Evolutionary conservation across 1,140 invertebrate genomes (phyloP).

Genomic region (Nebria ingens): DNA sequence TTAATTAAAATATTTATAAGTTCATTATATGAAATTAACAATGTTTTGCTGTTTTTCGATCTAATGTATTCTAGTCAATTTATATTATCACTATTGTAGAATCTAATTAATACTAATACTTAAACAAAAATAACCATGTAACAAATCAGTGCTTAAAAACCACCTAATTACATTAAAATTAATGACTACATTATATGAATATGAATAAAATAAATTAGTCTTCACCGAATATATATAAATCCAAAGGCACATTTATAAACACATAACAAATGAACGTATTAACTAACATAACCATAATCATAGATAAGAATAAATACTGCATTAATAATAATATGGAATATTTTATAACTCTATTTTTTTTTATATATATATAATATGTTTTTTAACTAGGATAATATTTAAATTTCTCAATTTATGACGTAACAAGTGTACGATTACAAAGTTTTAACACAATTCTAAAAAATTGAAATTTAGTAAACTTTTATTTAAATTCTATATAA

Average conservation of each 20-base stretch:
- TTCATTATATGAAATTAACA: slow-evolving; percentile 10
- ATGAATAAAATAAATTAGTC: slow-evolving; percentile 3
- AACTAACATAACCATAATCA: background rate
- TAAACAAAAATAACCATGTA: background rate
- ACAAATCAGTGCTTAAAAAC: slow-evolving; percentile 4
- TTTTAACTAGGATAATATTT: too few species aligned
- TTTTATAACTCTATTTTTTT: background rate
- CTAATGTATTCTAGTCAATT: background rate
- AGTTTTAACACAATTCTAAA: too few species aligned
- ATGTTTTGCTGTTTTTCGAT: background rate
- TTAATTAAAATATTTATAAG: slow-evolving; percentile 6
- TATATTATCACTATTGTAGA: too few species aligned
- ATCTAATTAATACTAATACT: background rate
- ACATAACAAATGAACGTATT: background rate
- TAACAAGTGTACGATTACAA: too few species aligned
- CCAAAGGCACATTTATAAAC: slow-evolving; percentile 6
- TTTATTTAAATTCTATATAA: slow-evolving; percentile 6
- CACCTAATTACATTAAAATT: background rate
- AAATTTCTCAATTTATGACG: too few species aligned
- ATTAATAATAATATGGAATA: slow-evolving; percentile 4
- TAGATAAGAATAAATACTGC: background rate
- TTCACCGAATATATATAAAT: background rate
- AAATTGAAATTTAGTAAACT: too few species aligned
- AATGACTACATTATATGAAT: slow-evolving; percentile 3
- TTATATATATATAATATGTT: background rate